A percentile compares a stretch with the other conserved stretches of the same genome.
Evolutionary conservation across 2,797 vertebrate species (phyloP).

Genomic region (Melanotaenia parkinsoni): DNA sequence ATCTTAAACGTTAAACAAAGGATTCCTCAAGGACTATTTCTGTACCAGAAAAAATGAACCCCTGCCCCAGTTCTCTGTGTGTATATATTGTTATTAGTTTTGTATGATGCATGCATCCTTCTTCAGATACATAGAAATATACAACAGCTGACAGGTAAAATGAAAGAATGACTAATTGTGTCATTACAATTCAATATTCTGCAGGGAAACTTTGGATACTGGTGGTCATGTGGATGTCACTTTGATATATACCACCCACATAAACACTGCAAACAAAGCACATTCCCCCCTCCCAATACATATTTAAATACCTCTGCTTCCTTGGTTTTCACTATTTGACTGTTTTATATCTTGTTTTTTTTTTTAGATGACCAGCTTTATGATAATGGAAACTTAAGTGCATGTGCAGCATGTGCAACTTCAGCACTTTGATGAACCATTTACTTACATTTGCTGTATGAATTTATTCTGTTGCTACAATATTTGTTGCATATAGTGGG

Average conservation of each 20-base stretch:
- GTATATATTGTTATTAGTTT: not conserved
- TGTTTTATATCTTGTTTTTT: constrained; percentile 1
- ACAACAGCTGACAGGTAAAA: not conserved
- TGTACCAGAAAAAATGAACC: not conserved
- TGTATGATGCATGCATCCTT: not conserved
- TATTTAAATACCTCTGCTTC: not conserved
- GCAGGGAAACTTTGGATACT: not conserved
- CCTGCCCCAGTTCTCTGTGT: not conserved
- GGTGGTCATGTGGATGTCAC: not conserved
- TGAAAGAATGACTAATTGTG: not conserved
- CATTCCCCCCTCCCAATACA: not conserved
- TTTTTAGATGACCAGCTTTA: constrained; percentile 15
- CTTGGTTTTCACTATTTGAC: not conserved
- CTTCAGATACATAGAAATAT: not conserved
- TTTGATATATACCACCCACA: not conserved
- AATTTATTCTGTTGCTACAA: not conserved
- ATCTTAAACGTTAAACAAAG: not conserved
- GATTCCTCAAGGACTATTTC: not conserved
- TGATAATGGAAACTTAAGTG: constrained; percentile 11
- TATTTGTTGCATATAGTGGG: not conserved
- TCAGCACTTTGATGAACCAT: constrained; percentile 5
- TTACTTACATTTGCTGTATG: not conserved
- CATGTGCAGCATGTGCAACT: not conserved
- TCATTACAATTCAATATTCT: constrained; percentile 1
- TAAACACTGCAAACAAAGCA: not conserved